phyloP scores from a whole-genome alignment of 2,113 vertebrate species.

The Enhydra lutris region DNA sequence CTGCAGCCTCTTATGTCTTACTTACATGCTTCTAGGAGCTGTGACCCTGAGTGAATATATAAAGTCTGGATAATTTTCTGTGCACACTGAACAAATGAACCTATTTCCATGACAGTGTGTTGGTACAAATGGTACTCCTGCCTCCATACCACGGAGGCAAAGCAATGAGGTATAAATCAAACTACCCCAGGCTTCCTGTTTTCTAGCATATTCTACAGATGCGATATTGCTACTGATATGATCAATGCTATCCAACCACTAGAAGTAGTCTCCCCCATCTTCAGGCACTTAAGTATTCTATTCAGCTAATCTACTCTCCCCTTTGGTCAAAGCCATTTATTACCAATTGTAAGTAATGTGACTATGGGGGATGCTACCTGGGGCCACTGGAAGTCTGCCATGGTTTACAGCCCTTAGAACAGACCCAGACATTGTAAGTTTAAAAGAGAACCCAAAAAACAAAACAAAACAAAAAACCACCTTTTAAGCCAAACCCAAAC shows the following conservation, averaged over 20 bases:
- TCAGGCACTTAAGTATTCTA: background rate
- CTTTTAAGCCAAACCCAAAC: constrained; percentile 17
- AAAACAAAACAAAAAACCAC: background rate
- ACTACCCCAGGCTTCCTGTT: background rate
- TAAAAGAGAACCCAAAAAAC: background rate
- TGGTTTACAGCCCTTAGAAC: constrained; percentile 1
- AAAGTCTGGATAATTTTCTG: background rate
- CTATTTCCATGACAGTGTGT: background rate
- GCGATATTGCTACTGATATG: background rate
- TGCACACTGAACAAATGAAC: background rate
- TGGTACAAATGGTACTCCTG: background rate
- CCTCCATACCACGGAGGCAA: background rate
- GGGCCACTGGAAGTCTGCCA: constrained; percentile 27
- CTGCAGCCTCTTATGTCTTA: background rate
- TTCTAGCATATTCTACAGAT: background rate
- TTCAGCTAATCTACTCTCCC: background rate
- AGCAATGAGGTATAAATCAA: background rate
- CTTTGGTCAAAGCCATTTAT: constrained; percentile 40
- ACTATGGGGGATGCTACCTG: constrained; percentile 8
- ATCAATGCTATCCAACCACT: background rate
- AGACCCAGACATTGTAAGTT: background rate
- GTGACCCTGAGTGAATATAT: background rate
- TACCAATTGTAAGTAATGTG: constrained; percentile 1
- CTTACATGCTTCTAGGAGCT: background rate
- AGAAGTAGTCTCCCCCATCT: background rate